Percentiles rank a stretch among this genome's conserved stretches.
phyloP scores from a whole-genome alignment of 2,888 invertebrate species.

The Hydriomena furcata region DNA sequence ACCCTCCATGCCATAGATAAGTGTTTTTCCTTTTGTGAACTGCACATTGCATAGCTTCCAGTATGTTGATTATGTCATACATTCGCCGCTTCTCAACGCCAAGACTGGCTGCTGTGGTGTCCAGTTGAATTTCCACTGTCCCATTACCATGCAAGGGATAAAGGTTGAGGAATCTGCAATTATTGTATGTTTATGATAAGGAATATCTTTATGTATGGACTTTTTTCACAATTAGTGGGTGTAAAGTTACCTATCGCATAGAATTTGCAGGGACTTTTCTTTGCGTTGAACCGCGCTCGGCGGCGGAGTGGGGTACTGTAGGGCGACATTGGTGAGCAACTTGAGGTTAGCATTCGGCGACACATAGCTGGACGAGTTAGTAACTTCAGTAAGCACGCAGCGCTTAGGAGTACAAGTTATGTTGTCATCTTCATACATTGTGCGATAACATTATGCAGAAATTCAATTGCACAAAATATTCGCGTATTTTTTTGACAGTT shows the following conservation, averaged over 20 bases:
- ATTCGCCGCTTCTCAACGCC: slow-evolving; percentile 87
- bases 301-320: slow-evolving; percentile 79
- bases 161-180: slow-evolving; percentile 79
- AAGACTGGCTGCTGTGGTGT: slow-evolving; percentile 84
- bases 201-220: background rate
- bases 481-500: slow-evolving; percentile 75
- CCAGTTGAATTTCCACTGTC: slow-evolving; percentile 84
- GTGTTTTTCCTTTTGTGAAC: slow-evolving; percentile 86
- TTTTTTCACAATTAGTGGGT: too few relatives aligned
- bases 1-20: slow-evolving; percentile 88
- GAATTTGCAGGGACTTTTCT: slow-evolving; percentile 84
- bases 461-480: slow-evolving; percentile 64
- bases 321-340: slow-evolving; percentile 86
- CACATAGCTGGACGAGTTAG: slow-evolving; percentile 79
- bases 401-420: slow-evolving; percentile 80
- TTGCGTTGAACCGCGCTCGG: slow-evolving; percentile 79
- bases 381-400: slow-evolving; percentile 81
- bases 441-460: slow-evolving; percentile 78
- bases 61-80: slow-evolving; percentile 89
- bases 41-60: slow-evolving; percentile 88
- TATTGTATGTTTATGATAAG: background rate
- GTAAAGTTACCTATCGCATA: slow-evolving; percentile 82
- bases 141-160: slow-evolving; percentile 80
- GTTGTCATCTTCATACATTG: slow-evolving; percentile 81
- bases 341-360: slow-evolving; percentile 88